Percentiles rank a stretch among this genome's conserved stretches.
Conservation (phyloP, 2,888 invertebrate genomes). For the Axea sp. region DNA sequence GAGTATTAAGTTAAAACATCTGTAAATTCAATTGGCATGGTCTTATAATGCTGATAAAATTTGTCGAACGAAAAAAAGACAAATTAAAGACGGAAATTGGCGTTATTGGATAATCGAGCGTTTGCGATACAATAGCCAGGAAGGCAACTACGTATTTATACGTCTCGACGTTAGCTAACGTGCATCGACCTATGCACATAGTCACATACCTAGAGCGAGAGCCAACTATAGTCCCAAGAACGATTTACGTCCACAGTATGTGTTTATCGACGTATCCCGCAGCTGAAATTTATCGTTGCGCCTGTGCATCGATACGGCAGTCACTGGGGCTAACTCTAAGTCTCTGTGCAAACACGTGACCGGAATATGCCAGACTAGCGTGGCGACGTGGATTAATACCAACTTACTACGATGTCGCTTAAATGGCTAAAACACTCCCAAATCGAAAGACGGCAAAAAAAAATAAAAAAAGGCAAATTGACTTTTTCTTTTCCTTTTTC, state of each 20-base stretch:
- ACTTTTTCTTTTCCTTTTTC: too few relatives aligned
- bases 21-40: slow-evolving; percentile 10
- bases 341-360: slow-evolving; percentile 64
- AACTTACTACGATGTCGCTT: slow-evolving; percentile 22
- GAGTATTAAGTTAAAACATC: slow-evolving; percentile 6
- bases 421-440: slow-evolving; percentile 31
- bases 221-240: slow-evolving; percentile 44
- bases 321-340: slow-evolving; percentile 61
- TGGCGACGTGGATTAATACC: slow-evolving; percentile 62
- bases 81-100: slow-evolving; percentile 27
- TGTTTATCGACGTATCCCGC: slow-evolving; percentile 59
- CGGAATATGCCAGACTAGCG: slow-evolving; percentile 62
- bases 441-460: slow-evolving; percentile 4
- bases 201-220: slow-evolving; percentile 25
- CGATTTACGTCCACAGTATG: slow-evolving; percentile 55
- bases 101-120: slow-evolving; percentile 44
- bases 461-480: slow-evolving; percentile 19
- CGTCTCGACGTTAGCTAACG: slow-evolving; percentile 39
- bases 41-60: slow-evolving; percentile 19
- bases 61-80: slow-evolving; percentile 18
- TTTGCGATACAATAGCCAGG: slow-evolving; percentile 21
- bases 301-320: slow-evolving; percentile 52
- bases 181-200: slow-evolving; percentile 49
- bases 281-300: slow-evolving; percentile 55
- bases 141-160: slow-evolving; percentile 43